A percentile compares a stretch with the other conserved stretches of the same genome.
These are phyloP conservation scores for Teleogryllus occipitalis DNA, from an alignment of 1,140 invertebrate species.

Conservation along the genomic window DNA sequence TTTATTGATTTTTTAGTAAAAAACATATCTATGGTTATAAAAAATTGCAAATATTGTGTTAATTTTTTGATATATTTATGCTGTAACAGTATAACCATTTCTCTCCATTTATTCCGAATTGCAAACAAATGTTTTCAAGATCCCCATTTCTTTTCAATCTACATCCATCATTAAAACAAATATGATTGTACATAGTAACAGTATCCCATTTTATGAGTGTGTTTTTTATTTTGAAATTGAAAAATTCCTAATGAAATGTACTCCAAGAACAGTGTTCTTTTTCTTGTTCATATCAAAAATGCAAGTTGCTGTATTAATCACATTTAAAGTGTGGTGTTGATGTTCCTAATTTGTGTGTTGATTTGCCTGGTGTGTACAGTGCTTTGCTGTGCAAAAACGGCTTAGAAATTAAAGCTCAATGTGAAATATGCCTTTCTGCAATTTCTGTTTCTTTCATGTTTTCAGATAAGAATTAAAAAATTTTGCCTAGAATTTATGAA, in stretches of 20 bases:
- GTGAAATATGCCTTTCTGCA: neutral
- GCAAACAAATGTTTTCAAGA: no score
- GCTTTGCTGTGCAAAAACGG: neutral
- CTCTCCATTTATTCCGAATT: no score
- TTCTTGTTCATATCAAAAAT: neutral
- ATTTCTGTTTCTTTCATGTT: neutral
- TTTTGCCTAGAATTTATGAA: no score
- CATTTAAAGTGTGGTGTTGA: neutral
- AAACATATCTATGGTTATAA: conserved; percentile 2
- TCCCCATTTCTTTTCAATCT: no score
- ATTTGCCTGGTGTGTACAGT: neutral
- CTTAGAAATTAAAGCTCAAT: neutral
- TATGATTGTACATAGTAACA: neutral
- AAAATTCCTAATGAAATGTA: neutral
- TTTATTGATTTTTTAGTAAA: neutral
- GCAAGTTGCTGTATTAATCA: neutral
- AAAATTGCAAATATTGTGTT: neutral
- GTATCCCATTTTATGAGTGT: neutral
- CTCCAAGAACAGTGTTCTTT: neutral
- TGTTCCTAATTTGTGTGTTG: conserved; percentile 4
- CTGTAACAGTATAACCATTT: no score
- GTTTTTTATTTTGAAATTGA: neutral
- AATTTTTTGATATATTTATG: no score
- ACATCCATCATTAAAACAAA: neutral
- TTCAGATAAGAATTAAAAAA: neutral